Evolutionary conservation across 2,113 vertebrate species (phyloP).

Genomic region (Dinomys branickii): DNA sequence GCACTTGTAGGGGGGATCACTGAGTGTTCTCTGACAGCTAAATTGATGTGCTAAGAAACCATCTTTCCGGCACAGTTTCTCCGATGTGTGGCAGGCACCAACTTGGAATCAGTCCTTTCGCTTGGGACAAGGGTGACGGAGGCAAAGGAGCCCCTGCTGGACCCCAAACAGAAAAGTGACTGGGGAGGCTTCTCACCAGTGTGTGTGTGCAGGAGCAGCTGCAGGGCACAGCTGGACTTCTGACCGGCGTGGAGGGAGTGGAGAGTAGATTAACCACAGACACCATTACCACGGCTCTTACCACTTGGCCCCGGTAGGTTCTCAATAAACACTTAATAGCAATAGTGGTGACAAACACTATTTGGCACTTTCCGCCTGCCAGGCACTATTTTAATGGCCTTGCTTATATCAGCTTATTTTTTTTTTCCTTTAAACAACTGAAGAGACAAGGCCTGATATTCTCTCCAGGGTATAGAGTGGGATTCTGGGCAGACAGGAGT

Average conservation of each 20-base stretch:
- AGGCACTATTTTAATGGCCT: neutral
- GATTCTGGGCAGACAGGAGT: neutral
- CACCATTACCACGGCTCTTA: neutral
- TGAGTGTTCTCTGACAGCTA: neutral
- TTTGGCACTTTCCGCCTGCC: neutral
- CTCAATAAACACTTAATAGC: neutral
- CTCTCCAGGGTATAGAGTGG: neutral
- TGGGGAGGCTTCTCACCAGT: neutral
- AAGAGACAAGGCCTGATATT: neutral
- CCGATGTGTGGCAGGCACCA: accelerated
- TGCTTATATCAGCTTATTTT: neutral
- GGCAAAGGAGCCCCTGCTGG: neutral
- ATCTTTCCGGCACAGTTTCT: neutral
- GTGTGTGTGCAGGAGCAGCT: neutral
- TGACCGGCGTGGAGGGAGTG: too few species aligned
- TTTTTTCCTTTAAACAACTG: neutral
- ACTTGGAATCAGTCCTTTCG: neutral
- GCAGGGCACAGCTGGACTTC: neutral
- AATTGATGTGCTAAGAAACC: neutral
- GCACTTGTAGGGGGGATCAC: neutral
- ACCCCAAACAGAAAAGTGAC: neutral
- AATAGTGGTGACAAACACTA: neutral
- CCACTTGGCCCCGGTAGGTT: neutral
- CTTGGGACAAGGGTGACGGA: neutral
- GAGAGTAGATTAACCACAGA: neutral